A percentile compares a stretch with the other conserved stretches of the same genome.
Evolutionary conservation across 2,797 vertebrate genomes (phyloP).

Genomic region (Perodicticus potto): DNA sequence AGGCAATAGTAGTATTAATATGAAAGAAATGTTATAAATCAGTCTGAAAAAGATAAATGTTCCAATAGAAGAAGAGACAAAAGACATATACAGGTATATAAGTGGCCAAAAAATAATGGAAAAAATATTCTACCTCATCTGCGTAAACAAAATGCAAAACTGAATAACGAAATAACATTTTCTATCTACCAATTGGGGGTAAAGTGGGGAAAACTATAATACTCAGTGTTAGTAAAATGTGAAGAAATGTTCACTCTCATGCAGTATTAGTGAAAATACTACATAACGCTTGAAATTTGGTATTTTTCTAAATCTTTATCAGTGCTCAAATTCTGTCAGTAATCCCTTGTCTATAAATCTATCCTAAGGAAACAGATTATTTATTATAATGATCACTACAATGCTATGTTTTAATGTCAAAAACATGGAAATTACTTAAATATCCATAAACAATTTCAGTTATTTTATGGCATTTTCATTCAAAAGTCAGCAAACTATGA

Average conservation of each 20-base stretch:
- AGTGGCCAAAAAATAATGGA: background rate
- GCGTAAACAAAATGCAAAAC: constrained; percentile 36
- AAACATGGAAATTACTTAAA: constrained; percentile 54
- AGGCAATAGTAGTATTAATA: background rate
- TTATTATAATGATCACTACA: constrained; percentile 19
- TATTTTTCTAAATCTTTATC: constrained; percentile 37
- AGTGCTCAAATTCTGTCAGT: constrained; percentile 18
- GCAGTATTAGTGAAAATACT: background rate
- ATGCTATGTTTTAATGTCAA: constrained; percentile 10
- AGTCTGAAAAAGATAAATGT: constrained; percentile 40
- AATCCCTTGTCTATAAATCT: background rate
- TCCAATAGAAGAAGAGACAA: constrained; percentile 8
- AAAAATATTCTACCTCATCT: background rate
- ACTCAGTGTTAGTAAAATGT: background rate
- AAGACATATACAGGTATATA: background rate
- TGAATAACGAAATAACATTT: background rate
- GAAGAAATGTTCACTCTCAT: background rate
- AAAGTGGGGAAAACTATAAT: background rate
- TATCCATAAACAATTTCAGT: background rate
- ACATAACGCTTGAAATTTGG: constrained; percentile 25
- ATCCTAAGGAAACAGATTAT: constrained; percentile 15
- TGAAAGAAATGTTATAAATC: background rate
- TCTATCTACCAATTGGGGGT: background rate
- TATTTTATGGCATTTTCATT: constrained; percentile 7
- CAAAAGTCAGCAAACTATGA: background rate